Percentiles rank a stretch among this genome's conserved stretches.
phyloP scores from a whole-genome alignment of 2,888 invertebrate genomes.

The Palloptera scutellata region DNA sequence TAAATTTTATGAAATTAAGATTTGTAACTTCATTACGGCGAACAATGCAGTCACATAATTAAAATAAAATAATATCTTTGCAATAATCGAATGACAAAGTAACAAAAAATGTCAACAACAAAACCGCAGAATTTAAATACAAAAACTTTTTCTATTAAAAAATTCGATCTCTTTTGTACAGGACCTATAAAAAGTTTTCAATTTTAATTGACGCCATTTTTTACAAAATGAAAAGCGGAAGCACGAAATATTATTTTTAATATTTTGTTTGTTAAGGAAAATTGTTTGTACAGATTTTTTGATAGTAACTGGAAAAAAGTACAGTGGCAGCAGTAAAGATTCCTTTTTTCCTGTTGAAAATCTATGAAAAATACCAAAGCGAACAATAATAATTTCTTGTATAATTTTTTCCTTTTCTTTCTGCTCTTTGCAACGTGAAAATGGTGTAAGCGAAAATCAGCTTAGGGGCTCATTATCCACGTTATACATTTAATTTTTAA shows the following conservation, averaged over 20 bases:
- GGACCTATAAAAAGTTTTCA: conserved; percentile 14
- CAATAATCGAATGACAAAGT: no score
- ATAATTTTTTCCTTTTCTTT: not conserved
- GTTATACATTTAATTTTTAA: conserved; percentile 61
- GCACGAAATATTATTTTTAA: conserved; percentile 18
- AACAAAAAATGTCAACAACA: no score
- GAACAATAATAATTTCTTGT: not conserved
- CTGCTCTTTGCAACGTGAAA: conserved; percentile 37
- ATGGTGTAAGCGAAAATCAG: conserved; percentile 56
- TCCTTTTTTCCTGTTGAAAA: not conserved
- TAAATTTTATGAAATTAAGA: no score
- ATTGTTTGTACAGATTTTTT: not conserved
- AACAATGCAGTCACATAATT: no score
- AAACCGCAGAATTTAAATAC: not conserved
- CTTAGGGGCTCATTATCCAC: conserved; percentile 62
- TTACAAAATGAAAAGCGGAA: conserved; percentile 4
- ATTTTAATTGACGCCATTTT: conserved; percentile 1
- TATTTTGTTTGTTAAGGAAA: conserved; percentile 26
- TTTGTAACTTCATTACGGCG: no score
- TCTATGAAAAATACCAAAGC: conserved; percentile 15
- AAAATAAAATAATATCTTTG: no score
- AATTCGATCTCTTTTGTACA: conserved; percentile 22
- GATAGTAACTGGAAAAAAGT: not conserved
- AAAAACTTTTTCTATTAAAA: conserved; percentile 5
- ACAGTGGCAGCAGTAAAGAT: not conserved